phyloP scores from a whole-genome alignment of 2,888 invertebrate species.

The Plebejus argus region DNA sequence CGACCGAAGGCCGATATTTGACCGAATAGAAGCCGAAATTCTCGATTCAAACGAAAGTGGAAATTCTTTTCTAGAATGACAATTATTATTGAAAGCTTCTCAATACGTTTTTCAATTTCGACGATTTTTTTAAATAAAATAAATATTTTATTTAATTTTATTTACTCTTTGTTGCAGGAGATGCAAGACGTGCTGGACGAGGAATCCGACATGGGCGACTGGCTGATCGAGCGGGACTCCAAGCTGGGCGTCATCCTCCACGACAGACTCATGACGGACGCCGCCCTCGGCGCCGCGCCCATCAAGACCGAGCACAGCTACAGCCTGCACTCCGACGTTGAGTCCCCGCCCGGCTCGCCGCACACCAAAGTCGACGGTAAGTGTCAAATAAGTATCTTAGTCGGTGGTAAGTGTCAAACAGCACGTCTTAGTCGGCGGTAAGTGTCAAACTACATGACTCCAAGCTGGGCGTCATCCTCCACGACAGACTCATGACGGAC shows the following conservation, averaged over 20 bases:
- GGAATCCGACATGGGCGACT: conserved; percentile 84
- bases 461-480: conserved; percentile 87
- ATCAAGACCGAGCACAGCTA: conserved; percentile 97
- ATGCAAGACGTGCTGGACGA: conserved; percentile 84
- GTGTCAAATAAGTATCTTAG: conserved; percentile 43
- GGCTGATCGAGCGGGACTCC: conserved; percentile 85
- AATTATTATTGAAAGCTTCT: too few relatives aligned
- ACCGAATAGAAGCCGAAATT: background rate
- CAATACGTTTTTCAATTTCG: too few relatives aligned
- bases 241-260: conserved; percentile 89
- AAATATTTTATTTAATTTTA: too few relatives aligned
- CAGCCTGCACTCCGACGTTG: conserved; percentile 88
- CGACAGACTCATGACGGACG: conserved; percentile 94
- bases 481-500: conserved; percentile 94
- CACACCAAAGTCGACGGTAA: conserved; percentile 87
- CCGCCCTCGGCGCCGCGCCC: conserved; percentile 88
- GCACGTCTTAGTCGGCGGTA: background rate
- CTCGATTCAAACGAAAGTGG: too few relatives aligned
- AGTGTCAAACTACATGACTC: conserved; percentile 59
- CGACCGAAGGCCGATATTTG: background rate
- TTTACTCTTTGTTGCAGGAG: conserved; percentile 74
- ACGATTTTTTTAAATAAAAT: too few relatives aligned
- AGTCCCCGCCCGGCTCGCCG: conserved; percentile 86
- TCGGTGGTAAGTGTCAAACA: background rate
- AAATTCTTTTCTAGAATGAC: too few relatives aligned